These are phyloP conservation scores for Pachymerium ferrugineum DNA, from an alignment of 2,888 invertebrate genomes.

Conservation along the genomic window DNA sequence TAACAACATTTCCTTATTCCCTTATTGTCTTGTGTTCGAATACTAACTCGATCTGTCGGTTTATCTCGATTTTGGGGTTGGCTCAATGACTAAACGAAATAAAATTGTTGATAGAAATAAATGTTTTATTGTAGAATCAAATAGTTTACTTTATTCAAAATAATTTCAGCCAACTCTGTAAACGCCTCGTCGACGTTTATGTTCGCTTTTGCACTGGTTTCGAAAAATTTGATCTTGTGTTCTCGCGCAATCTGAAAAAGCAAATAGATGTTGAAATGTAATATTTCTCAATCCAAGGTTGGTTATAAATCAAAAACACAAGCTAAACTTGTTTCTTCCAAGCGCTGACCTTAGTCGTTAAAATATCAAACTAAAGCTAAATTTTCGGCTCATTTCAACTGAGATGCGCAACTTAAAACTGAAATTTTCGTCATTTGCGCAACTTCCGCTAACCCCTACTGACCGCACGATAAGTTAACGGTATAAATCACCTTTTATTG, in stretches of 20 bases:
- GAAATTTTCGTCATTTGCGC: too few relatives aligned
- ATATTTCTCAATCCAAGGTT: too few relatives aligned
- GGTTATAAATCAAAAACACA: too few relatives aligned
- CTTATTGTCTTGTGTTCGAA: slow-evolving; percentile 18
- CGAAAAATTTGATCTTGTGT: slow-evolving; percentile 93
- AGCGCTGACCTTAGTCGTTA: too few relatives aligned
- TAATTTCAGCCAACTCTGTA: slow-evolving; percentile 88
- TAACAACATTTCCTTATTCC: slow-evolving; percentile 28
- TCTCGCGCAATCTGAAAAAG: slow-evolving; percentile 81
- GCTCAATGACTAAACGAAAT: neutral
- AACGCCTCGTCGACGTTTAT: slow-evolving; percentile 95
- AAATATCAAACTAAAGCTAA: too few relatives aligned
- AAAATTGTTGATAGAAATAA: neutral
- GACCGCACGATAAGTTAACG: too few relatives aligned
- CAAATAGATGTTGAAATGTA: too few relatives aligned
- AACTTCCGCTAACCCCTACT: too few relatives aligned
- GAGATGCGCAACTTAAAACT: too few relatives aligned
- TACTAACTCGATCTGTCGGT: neutral
- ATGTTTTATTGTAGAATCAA: neutral
- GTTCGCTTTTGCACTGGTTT: slow-evolving; percentile 95
- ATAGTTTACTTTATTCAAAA: slow-evolving; percentile 67
- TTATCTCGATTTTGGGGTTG: slow-evolving; percentile 12
- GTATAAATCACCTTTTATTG: too few relatives aligned
- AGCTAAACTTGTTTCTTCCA: too few relatives aligned
- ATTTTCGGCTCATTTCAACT: too few relatives aligned